These are phyloP conservation scores for Caligus rogercresseyi DNA, from an alignment of 1,140 invertebrate species.

Conservation along the genomic window DNA sequence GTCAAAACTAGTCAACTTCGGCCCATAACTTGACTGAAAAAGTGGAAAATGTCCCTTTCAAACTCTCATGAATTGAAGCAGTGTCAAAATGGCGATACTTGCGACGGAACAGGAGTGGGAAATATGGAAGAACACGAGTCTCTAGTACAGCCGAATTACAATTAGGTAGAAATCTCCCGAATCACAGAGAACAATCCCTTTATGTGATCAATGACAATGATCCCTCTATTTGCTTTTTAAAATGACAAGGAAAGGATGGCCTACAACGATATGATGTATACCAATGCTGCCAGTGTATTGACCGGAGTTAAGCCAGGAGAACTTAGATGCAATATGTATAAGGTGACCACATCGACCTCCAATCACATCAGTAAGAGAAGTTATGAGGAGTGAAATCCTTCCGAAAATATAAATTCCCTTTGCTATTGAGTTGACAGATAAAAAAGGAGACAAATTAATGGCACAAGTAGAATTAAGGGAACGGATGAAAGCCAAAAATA, in stretches of 20 bases:
- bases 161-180: neutral
- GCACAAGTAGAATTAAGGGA: neutral
- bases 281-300: neutral
- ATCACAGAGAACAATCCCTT: neutral
- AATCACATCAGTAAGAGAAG: neutral
- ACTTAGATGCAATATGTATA: neutral
- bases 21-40: neutral
- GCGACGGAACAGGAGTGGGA: too few species aligned
- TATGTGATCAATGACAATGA: neutral
- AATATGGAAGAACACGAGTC: neutral
- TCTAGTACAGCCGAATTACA: neutral
- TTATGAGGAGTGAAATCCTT: neutral
- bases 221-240: neutral
- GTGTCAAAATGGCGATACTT: neutral
- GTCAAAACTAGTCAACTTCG: neutral
- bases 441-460: neutral
- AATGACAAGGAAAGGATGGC: neutral
- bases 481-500: neutral
- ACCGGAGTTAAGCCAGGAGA: neutral
- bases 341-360: neutral
- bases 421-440: neutral
- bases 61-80: neutral
- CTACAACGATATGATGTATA: neutral
- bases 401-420: neutral
- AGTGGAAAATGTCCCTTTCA: neutral